Conservation (phyloP, 2,797 vertebrate genomes). For the Petrocephalus schoutedeni region DNA sequence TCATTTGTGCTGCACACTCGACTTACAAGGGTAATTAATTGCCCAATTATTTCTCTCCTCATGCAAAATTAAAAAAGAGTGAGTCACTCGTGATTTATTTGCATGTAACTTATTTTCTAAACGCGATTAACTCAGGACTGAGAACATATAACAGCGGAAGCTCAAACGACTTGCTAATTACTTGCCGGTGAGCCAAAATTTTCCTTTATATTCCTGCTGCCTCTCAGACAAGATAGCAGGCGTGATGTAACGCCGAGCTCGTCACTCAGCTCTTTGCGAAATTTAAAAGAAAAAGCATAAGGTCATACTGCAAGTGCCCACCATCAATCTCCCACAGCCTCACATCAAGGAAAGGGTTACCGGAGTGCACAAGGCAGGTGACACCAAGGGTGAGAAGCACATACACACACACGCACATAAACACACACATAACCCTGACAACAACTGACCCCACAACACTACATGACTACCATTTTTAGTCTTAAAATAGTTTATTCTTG, state of each 20-base stretch:
- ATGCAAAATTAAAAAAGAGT: slow-evolving; percentile 26
- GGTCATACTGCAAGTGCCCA: background rate
- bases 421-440: background rate
- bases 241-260: background rate
- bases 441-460: background rate
- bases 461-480: background rate
- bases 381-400: background rate
- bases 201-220: background rate
- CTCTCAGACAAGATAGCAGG: background rate
- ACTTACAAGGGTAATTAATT: slow-evolving; percentile 29
- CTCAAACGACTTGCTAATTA: background rate
- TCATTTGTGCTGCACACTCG: slow-evolving; percentile 13
- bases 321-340: background rate
- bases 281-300: background rate
- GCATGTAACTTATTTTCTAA: slow-evolving; percentile 34
- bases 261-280: background rate
- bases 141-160: background rate
- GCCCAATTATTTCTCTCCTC: slow-evolving; percentile 34
- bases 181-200: background rate
- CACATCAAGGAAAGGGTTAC: background rate
- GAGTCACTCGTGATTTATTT: slow-evolving; percentile 38
- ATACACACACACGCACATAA: background rate
- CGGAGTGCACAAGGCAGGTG: background rate
- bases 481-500: background rate
- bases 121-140: background rate